Evolutionary conservation across 2,113 vertebrate genomes (phyloP).

Genomic region (Microtus ochrogaster): DNA sequence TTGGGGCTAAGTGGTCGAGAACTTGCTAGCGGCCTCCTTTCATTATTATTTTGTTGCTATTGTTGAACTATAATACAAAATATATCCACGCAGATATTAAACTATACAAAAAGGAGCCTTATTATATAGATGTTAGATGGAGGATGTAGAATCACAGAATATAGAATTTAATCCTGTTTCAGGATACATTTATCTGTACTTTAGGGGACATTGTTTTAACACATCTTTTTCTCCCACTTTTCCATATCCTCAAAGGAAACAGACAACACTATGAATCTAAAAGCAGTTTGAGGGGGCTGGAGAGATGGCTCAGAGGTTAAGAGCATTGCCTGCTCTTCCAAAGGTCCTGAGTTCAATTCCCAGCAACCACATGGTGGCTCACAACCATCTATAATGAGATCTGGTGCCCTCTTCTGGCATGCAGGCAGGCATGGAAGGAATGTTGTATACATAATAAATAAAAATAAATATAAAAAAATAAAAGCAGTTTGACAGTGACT

Average conservation of each 20-base stretch:
- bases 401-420: too few species aligned
- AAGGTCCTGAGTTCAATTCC: too few species aligned
- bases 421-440: too few species aligned
- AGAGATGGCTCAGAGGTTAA: too few species aligned
- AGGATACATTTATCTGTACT: background rate
- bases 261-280: background rate
- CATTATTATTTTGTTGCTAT: background rate
- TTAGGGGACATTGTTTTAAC: background rate
- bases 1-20: too few species aligned
- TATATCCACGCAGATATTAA: background rate
- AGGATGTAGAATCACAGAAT: background rate
- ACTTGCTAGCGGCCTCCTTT: too few species aligned
- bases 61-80: constrained; percentile 29
- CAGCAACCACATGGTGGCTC: too few species aligned
- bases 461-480: too few species aligned
- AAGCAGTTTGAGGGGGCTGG: constrained; percentile 26
- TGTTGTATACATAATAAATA: too few species aligned
- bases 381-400: too few species aligned
- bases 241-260: background rate
- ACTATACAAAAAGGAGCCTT: background rate
- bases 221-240: background rate
- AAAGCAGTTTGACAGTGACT: constrained; percentile 31
- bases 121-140: background rate
- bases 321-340: too few species aligned
- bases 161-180: background rate